phyloP scores from a whole-genome alignment of 1,140 invertebrate species.

The Pararge aegeria region DNA sequence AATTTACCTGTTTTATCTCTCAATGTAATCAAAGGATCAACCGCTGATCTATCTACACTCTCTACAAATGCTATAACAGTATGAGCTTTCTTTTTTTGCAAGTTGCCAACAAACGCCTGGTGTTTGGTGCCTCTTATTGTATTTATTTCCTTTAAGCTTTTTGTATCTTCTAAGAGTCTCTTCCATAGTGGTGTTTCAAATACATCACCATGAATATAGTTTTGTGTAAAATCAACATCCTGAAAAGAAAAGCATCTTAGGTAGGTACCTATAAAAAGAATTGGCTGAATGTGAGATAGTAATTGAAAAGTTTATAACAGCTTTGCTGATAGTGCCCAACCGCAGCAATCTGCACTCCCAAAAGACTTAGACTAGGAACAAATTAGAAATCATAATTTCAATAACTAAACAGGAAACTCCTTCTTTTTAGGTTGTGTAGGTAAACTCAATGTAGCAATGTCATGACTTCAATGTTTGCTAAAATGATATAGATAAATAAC shows the following conservation, averaged over 20 bases:
- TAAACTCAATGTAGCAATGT: too few relatives aligned
- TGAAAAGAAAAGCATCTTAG: conserved; percentile 42
- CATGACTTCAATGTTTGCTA: too few relatives aligned
- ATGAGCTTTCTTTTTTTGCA: conserved; percentile 57
- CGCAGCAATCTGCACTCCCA: too few relatives aligned
- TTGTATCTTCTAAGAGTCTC: conserved; percentile 51
- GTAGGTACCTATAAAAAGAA: too few relatives aligned
- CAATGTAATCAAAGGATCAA: conserved; percentile 62
- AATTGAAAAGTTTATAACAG: too few relatives aligned
- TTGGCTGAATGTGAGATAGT: too few relatives aligned
- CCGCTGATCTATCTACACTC: conserved; percentile 61
- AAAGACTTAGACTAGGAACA: too few relatives aligned
- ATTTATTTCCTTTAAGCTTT: conserved; percentile 47
- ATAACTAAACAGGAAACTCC: too few relatives aligned
- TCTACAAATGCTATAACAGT: conserved; percentile 60
- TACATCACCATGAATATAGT: conserved; percentile 42
- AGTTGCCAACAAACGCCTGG: conserved; percentile 50
- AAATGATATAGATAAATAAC: too few relatives aligned
- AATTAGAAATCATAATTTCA: too few relatives aligned
- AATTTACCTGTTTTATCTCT: conserved; percentile 59
- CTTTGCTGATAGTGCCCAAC: too few relatives aligned
- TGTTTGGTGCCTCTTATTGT: conserved; percentile 57
- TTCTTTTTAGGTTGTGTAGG: too few relatives aligned
- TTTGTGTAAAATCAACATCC: conserved; percentile 64
- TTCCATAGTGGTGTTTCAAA: conserved; percentile 64